Percentiles rank a stretch among this genome's conserved stretches.
These are phyloP conservation scores for Adelognathus sp. DNA, from an alignment of 2,888 invertebrate species.

Conservation along the genomic window DNA sequence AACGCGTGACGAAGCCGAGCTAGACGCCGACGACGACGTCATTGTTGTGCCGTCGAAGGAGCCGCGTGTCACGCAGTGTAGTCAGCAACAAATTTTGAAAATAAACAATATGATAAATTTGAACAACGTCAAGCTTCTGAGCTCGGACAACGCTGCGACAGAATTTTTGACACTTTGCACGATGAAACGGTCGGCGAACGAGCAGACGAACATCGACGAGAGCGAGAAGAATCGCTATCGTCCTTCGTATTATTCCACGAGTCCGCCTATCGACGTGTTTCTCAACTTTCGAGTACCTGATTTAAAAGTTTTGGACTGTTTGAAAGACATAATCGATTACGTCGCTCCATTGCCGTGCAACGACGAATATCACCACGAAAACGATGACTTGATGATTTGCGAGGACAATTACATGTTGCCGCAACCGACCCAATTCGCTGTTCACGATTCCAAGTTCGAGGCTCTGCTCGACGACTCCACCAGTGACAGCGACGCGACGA, in stretches of 20 bases:
- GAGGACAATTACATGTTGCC: background rate
- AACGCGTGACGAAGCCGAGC: constrained; percentile 21
- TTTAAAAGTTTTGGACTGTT: constrained; percentile 62
- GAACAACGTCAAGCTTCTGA: constrained; percentile 71
- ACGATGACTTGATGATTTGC: constrained; percentile 1
- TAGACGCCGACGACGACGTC: constrained; percentile 1
- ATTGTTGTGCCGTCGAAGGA: background rate
- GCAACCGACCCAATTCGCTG: background rate
- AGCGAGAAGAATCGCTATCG: constrained; percentile 57
- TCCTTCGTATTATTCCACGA: constrained; percentile 30
- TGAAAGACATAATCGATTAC: constrained; percentile 55
- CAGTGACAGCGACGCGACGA: background rate
- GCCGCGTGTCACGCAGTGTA: background rate
- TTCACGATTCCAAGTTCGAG: constrained; percentile 65
- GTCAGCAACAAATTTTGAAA: background rate
- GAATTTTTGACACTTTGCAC: constrained; percentile 76
- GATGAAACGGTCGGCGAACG: constrained; percentile 70
- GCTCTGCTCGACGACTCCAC: constrained; percentile 69
- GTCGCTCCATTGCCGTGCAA: background rate
- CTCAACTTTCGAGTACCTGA: constrained; percentile 66
- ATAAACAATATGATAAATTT: constrained; percentile 53
- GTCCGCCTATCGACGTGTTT: constrained; percentile 58
- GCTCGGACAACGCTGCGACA: constrained; percentile 69
- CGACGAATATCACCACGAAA: too few relatives aligned
- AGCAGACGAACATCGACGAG: constrained; percentile 30